Conservation (phyloP, 2,797 vertebrate genomes). For the Sandelia bainsii region DNA sequence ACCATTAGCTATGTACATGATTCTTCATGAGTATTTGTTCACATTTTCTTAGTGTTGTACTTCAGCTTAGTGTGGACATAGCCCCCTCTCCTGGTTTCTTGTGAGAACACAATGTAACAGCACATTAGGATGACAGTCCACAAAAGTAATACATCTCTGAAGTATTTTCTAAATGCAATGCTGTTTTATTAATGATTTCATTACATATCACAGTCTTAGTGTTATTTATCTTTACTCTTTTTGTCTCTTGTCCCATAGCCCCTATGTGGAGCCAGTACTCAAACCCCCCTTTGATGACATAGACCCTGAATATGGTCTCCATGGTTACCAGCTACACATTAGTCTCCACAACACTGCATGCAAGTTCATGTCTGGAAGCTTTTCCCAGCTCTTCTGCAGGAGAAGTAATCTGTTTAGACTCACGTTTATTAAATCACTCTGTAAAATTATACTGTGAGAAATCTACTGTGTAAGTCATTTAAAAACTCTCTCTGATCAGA, state of each 20-base stretch:
- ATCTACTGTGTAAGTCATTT: not conserved
- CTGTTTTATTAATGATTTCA: not conserved
- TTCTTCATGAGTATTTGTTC: not conserved
- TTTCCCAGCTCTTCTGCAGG: slow-evolving; percentile 86
- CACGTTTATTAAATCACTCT: slow-evolving; percentile 10
- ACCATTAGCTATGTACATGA: not conserved
- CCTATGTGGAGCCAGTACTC: slow-evolving; percentile 72
- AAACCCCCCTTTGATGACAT: slow-evolving; percentile 84
- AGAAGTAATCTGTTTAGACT: slow-evolving; percentile 83
- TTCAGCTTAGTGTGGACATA: slow-evolving; percentile 46
- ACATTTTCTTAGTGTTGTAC: not conserved
- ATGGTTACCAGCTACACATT: slow-evolving; percentile 89
- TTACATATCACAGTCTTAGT: not conserved
- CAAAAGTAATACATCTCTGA: slow-evolving; percentile 1
- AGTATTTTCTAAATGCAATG: not conserved
- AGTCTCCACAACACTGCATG: slow-evolving; percentile 83
- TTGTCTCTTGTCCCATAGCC: slow-evolving; percentile 66
- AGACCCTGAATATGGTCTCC: slow-evolving; percentile 89
- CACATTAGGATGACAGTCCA: not conserved
- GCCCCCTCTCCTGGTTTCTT: slow-evolving; percentile 80
- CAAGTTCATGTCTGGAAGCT: slow-evolving; percentile 85
- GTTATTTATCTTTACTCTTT: slow-evolving; percentile 3
- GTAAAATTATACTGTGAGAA: not conserved
- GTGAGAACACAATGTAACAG: slow-evolving; percentile 20
- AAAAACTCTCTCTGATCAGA: not conserved